phyloP scores from a whole-genome alignment of 2,888 invertebrate genomes.

The Aplocera efformata region DNA sequence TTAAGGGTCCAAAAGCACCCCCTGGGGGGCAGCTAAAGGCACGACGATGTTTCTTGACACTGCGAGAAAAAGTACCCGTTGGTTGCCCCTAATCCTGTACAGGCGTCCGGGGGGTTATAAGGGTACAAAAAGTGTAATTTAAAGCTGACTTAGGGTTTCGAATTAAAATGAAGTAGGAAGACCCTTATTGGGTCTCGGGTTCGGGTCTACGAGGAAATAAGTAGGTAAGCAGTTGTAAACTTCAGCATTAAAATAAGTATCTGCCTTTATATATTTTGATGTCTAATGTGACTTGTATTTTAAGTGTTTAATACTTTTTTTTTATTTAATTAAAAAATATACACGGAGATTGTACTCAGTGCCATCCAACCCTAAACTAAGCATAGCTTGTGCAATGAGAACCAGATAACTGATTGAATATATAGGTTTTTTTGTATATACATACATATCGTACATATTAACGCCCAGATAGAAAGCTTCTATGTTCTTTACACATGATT shows the following conservation, averaged over 20 bases:
- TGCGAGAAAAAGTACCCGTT: slow-evolving; percentile 69
- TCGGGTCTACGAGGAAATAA: slow-evolving; percentile 10
- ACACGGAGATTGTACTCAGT: too few relatives aligned
- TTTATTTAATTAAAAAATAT: too few relatives aligned
- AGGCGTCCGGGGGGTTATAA: slow-evolving; percentile 72
- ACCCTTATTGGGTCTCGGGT: slow-evolving; percentile 31
- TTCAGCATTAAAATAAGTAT: background rate
- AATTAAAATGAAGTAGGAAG: slow-evolving; percentile 72
- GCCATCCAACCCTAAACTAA: too few relatives aligned
- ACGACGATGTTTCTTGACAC: slow-evolving; percentile 73
- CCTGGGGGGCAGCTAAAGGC: slow-evolving; percentile 79
- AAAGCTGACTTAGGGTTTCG: slow-evolving; percentile 78
- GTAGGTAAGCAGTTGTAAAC: slow-evolving; percentile 9
- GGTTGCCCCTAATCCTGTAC: slow-evolving; percentile 68
- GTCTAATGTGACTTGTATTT: too few relatives aligned
- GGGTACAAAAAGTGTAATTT: slow-evolving; percentile 77
- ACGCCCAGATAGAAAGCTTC: too few relatives aligned
- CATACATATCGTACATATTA: too few relatives aligned
- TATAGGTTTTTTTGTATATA: too few relatives aligned
- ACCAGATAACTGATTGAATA: too few relatives aligned
- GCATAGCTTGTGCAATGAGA: too few relatives aligned
- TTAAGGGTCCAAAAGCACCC: slow-evolving; percentile 80
- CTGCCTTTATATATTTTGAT: too few relatives aligned
- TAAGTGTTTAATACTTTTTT: too few relatives aligned
- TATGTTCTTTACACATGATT: too few relatives aligned